phyloP scores from a whole-genome alignment of 30 jellyfish, hydroid and myxozoan genomes.

The Rhopilema esculentum region DNA sequence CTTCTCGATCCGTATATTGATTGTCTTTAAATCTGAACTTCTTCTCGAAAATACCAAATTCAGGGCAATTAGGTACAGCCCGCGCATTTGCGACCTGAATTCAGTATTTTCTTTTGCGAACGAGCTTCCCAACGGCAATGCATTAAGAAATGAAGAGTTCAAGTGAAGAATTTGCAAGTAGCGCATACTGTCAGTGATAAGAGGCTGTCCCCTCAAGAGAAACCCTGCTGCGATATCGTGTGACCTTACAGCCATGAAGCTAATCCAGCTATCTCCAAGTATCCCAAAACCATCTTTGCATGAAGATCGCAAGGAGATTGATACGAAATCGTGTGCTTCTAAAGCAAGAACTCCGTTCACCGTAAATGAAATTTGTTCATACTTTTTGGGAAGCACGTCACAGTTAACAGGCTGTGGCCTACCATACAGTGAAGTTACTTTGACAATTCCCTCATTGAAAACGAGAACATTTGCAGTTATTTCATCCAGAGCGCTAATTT shows the following conservation, averaged over 20 bases:
- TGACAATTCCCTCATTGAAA: conserved; percentile 40
- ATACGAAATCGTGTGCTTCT: conserved; percentile 1
- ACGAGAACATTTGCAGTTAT: conserved; percentile 18
- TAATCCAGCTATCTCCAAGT: conserved; percentile 30
- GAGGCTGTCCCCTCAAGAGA: not conserved
- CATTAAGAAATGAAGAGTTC: conserved; percentile 12
- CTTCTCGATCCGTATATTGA: conserved; percentile 9
- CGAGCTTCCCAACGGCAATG: conserved; percentile 10
- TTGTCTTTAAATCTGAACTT: conserved; percentile 2
- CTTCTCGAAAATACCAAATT: conserved; percentile 17
- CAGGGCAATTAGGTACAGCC: conserved; percentile 16
- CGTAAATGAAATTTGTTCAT: conserved; percentile 10
- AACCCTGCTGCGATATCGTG: conserved; percentile 63
- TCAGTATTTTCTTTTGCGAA: not conserved
- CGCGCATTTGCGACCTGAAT: conserved; percentile 40
- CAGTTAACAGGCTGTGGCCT: not conserved
- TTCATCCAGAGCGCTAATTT: conserved; percentile 40
- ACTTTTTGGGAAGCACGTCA: not conserved
- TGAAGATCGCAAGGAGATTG: conserved; percentile 10
- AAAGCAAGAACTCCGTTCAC: conserved; percentile 40
- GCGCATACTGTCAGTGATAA: not conserved
- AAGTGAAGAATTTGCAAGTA: not conserved
- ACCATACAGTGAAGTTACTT: conserved; percentile 22
- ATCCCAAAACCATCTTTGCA: conserved; percentile 21
- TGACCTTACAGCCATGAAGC: conserved; percentile 56